Evolutionary conservation across 1,140 invertebrate species (phyloP).

Genomic region (Cydia amplana): DNA sequence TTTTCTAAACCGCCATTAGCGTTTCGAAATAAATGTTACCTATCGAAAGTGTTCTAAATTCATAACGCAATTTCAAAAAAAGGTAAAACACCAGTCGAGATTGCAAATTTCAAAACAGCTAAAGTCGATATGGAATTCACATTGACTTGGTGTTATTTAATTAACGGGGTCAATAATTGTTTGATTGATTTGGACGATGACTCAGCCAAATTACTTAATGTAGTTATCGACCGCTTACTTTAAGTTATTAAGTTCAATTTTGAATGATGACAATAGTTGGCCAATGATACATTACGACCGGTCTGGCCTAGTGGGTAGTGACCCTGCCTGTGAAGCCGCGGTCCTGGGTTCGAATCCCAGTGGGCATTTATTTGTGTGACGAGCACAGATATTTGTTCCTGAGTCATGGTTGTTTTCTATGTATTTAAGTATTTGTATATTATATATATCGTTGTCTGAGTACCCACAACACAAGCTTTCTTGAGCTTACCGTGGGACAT

Average conservation of each 20-base stretch:
- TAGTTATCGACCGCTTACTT: neutral
- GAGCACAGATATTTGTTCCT: too few relatives aligned
- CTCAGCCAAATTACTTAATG: neutral
- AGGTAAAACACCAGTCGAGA: neutral
- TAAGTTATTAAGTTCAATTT: neutral
- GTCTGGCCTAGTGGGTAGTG: too few relatives aligned
- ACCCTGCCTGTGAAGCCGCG: too few relatives aligned
- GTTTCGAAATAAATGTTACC: neutral
- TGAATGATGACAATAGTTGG: neutral
- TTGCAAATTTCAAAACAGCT: neutral
- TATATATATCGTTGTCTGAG: too few relatives aligned
- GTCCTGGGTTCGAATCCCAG: too few relatives aligned
- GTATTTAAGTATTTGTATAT: too few relatives aligned
- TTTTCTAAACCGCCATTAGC: neutral
- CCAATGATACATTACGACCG: neutral
- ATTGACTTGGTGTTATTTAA: neutral
- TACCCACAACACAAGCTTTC: too few relatives aligned
- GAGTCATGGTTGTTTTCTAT: too few relatives aligned
- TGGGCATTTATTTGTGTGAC: too few relatives aligned
- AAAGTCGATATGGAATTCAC: neutral
- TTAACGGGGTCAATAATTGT: neutral
- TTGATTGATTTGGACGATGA: conserved; percentile 22
- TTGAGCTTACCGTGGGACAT: too few relatives aligned
- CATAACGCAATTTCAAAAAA: neutral
- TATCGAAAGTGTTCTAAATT: conserved; percentile 16